A percentile compares a stretch with the other conserved stretches of the same genome.
These are phyloP conservation scores for Spisula solida DNA, from an alignment of 2,888 invertebrate genomes.

Conservation along the genomic window DNA sequence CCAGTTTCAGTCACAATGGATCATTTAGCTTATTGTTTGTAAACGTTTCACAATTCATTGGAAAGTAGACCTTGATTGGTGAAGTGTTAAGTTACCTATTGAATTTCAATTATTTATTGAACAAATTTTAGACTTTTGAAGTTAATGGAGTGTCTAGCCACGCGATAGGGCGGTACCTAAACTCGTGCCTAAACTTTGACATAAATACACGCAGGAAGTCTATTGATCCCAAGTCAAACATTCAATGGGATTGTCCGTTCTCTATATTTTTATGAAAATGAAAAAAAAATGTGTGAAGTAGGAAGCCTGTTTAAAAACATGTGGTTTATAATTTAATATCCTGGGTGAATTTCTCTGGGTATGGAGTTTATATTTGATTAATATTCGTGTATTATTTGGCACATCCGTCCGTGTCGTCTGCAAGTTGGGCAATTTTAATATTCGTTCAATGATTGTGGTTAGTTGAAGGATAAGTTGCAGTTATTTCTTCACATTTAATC, in stretches of 20 bases:
- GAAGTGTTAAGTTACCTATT: not conserved
- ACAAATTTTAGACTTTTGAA: not conserved
- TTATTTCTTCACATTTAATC: too few relatives aligned
- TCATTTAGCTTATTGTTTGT: conserved; percentile 5
- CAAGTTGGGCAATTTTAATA: too few relatives aligned
- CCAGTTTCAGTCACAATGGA: not conserved
- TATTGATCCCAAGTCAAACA: conserved; percentile 8
- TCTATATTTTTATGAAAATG: not conserved
- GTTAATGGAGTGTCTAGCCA: not conserved
- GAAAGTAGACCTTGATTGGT: conserved; percentile 15
- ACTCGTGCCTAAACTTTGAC: not conserved
- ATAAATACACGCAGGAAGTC: conserved; percentile 10
- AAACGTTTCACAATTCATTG: not conserved
- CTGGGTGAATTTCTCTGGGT: not conserved
- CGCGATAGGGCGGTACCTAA: not conserved
- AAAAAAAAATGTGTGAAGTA: not conserved
- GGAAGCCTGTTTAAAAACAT: not conserved
- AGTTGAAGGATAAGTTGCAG: too few relatives aligned
- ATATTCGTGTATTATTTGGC: too few relatives aligned
- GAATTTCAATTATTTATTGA: not conserved
- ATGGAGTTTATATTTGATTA: too few relatives aligned
- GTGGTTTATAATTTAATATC: not conserved
- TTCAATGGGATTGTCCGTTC: not conserved
- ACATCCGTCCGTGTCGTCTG: too few relatives aligned
- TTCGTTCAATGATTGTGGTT: too few relatives aligned